A percentile compares a stretch with the other conserved stretches of the same genome.
phyloP scores from a whole-genome alignment of 2,797 vertebrate species.

The Adrianichthys oophorus region DNA sequence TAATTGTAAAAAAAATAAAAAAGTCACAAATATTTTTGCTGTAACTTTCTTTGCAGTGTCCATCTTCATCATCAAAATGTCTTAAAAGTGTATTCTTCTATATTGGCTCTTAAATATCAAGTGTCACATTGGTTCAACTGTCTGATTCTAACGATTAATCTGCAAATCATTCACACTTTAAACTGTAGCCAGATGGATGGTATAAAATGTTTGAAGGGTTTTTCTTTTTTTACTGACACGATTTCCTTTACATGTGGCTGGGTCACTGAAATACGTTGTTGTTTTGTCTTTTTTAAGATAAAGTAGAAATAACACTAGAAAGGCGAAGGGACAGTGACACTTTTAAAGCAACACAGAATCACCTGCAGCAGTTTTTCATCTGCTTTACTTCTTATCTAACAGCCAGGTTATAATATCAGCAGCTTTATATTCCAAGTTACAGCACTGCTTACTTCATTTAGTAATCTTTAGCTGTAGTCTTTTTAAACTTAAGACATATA shows the following conservation, averaged over 20 bases:
- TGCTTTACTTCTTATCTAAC: slow-evolving; percentile 3
- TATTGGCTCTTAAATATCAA: neutral
- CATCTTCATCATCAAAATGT: neutral
- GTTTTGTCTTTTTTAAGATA: neutral
- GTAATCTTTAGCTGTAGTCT: neutral
- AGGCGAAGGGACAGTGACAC: neutral
- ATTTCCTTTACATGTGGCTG: neutral
- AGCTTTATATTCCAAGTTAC: slow-evolving; percentile 51
- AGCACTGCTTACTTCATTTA: slow-evolving; percentile 2
- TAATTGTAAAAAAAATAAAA: neutral
- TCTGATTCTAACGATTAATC: neutral
- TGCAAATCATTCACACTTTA: neutral
- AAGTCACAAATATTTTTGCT: neutral
- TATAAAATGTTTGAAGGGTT: neutral
- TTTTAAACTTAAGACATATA: no score
- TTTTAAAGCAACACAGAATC: slow-evolving; percentile 6
- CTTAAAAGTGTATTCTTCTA: neutral
- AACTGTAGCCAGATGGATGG: no score
- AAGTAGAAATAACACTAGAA: neutral
- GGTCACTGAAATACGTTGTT: neutral
- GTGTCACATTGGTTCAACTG: neutral
- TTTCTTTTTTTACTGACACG: neutral
- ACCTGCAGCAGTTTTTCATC: neutral
- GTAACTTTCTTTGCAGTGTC: neutral
- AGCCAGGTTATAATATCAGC: slow-evolving; percentile 39